Base-by-base conservation (phyloP, 2,888 invertebrate genomes). In the Pristionchus entomophagus region DNA sequence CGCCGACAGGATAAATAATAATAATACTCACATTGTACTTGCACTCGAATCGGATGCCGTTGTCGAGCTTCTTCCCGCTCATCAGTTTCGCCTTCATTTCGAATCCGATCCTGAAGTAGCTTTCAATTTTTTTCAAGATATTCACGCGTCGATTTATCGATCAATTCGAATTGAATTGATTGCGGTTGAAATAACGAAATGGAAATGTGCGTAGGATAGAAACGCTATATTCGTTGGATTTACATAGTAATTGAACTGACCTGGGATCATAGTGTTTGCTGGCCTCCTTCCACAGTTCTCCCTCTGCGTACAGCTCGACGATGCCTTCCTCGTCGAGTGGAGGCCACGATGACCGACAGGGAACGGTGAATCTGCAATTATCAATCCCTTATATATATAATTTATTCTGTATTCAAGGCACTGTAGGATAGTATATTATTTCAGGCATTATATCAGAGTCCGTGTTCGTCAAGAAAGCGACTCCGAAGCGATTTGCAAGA, bases 251-350 rank as follows among this genome's bases (percentile, higher is more conserved):
- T 41, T 84, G n/a, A 45, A 49, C 81, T 84, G 17, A 88, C 88
- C 84, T 84, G 32, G 84, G 88, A 62, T 87, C 87, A 59, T 87
- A 90, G 51, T 87, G 32, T 51, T 90, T 88, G 1, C 35, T 56
- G 2, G 89, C 90, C 4, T 53, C 41, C 81, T 90, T 89, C 32
- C 88, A 59, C 2, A 87, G 53, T 41, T 69, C 77, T 19, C 86
- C 86, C 22, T 89, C 87, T 3, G 85, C 88, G 53, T 86, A 85
- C 22, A 90, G 85, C 45, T 87, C 86, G 2, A 90, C 85, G 17
- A 86, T 84, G 3, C 62, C 77, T 35, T 85, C 77, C n/a, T 85
- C 85, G 2, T 85, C 85, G 49, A 56, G 26, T 8, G 77, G 77
- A 8, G 53, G 73, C 51, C 73, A 56, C n/a, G 53, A 29, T 10